These are phyloP conservation scores for Apodemia zela DNA, from an alignment of 2,888 invertebrate genomes.

Conservation along the genomic window DNA sequence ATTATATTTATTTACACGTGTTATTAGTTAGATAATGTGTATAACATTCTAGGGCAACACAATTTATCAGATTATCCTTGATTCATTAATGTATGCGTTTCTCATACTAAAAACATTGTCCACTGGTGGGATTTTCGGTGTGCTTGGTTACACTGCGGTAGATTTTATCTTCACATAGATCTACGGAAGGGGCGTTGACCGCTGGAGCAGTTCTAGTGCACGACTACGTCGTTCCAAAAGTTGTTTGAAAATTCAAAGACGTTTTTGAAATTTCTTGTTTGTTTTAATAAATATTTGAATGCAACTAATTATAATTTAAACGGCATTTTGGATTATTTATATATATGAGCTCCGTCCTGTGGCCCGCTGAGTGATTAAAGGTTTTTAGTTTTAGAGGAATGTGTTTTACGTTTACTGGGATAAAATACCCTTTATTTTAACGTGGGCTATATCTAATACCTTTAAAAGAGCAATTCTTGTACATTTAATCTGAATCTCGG, in stretches of 20 bases:
- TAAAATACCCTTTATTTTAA: too few relatives aligned
- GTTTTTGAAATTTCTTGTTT: slow-evolving; percentile 18
- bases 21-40: too few relatives aligned
- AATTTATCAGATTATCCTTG: slow-evolving; percentile 15
- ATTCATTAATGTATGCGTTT: slow-evolving; percentile 20
- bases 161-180: slow-evolving; percentile 75
- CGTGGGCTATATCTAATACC: too few relatives aligned
- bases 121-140: slow-evolving; percentile 41
- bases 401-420: too few relatives aligned
- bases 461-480: too few relatives aligned
- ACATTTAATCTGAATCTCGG: too few relatives aligned
- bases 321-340: too few relatives aligned
- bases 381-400: too few relatives aligned
- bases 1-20: too few relatives aligned
- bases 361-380: too few relatives aligned
- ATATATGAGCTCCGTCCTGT: too few relatives aligned
- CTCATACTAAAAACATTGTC: slow-evolving; percentile 29
- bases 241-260: slow-evolving; percentile 31
- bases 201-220: slow-evolving; percentile 46
- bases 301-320: not conserved
- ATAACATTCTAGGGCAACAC: not conserved
- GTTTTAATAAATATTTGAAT: not conserved
- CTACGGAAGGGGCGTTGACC: slow-evolving; percentile 64
- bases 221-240: slow-evolving; percentile 43
- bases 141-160: slow-evolving; percentile 62